Base-by-base conservation (phyloP, 1,140 invertebrate genomes). In the Eupristina koningsbergeri region DNA sequence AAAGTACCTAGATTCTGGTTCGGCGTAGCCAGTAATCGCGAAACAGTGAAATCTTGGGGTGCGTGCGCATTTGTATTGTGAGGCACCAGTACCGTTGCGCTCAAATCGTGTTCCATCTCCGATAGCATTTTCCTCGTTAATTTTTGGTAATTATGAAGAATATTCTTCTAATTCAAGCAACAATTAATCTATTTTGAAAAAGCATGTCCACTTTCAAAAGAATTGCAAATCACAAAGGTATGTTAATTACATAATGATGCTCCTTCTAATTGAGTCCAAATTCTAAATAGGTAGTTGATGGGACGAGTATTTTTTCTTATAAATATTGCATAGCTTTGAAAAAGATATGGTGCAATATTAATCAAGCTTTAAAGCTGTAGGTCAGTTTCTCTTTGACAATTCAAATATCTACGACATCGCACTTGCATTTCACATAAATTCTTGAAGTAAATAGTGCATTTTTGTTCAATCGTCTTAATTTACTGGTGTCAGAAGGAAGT, bases 31-130 rank as follows among this genome's bases (percentile, higher is more conserved):
- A 92, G 81, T 3, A 93, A 84, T 17, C 92, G 86, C 7, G 92
- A 92, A 45, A 93, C 92, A 0, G 92, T 93, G 78, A 93, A 93
- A 86, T 93, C 91, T 80, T 93, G 92, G 6, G 92, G 91, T 8
- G 88, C 79, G 50, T 92, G 92, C 11, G 89, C 86, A 87, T 89
- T 92, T 7, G 86, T n/a, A 88, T 88, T 63, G n/a, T 50, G 76
- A 17, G 61, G 31, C 26, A 39, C 17, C 26, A 64, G 47, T 53
- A 47, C 58, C 36, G 69, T 75, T 29, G 71, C 6, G 36, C 36
- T 58, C 29, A 19, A 13, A 13, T 34, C 76, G 29, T 63, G 75
- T 50, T 81, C 84, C 73, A 75, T 50, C 26, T 77, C 79, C 0
- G 79, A 69, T 22, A 85, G 39, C 85, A 87, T 85, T 22, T 34